phyloP scores from a whole-genome alignment of 1,140 invertebrate species.

The Metaphire vulgaris region DNA sequence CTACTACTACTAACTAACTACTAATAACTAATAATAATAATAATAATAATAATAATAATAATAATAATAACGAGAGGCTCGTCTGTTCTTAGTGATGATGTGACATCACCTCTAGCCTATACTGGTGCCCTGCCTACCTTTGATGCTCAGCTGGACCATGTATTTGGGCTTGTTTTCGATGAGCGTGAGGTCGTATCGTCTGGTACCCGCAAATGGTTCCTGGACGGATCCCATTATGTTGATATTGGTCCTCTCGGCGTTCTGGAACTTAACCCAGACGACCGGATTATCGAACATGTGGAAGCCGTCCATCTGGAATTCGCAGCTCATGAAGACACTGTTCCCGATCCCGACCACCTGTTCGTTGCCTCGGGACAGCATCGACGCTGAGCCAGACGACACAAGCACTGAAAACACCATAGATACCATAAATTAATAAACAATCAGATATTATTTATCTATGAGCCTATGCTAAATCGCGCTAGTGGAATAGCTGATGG shows the following conservation, averaged over 20 bases:
- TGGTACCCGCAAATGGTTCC: constrained; percentile 1
- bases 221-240: constrained; percentile 4
- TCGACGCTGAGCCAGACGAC: background rate
- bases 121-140: no score
- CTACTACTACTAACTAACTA: no score
- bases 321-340: background rate
- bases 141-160: background rate
- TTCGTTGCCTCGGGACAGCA: constrained; percentile 1
- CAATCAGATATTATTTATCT: no score
- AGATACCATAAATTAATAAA: background rate
- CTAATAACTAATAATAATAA: no score
- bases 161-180: background rate
- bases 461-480: no score
- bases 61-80: no score
- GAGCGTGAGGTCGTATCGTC: background rate
- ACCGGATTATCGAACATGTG: constrained; percentile 11
- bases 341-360: background rate
- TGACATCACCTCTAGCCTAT: no score
- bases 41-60: no score
- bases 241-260: constrained; percentile 4
- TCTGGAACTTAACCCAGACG: constrained; percentile 18
- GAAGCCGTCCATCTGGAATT: constrained; percentile 19
- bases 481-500: no score
- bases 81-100: no score
- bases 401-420: background rate